Base-by-base conservation (phyloP, 2,113 vertebrate genomes). In the Ornithorhynchus anatinus region DNA sequence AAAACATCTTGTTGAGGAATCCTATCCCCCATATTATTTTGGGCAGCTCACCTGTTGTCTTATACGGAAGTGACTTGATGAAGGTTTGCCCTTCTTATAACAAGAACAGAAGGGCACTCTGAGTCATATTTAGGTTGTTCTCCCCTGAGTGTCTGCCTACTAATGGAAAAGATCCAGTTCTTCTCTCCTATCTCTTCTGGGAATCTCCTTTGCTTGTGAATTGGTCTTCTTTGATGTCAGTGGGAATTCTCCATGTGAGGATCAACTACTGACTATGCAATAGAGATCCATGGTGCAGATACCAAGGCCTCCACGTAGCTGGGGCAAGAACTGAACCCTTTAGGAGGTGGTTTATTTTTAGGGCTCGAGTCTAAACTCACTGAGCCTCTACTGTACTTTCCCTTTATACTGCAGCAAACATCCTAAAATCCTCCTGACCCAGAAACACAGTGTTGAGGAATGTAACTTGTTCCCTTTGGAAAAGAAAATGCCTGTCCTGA, bases 71-170 rank as follows among this genome's bases (percentile, higher is more conserved):
- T 61, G 68, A 56, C 38, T 39, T 20, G 76, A 61, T 39, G 51
- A 29, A 66, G 56, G 36, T 76, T 72, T 50, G 25, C 25, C 63
- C 14, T 15, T 20, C 63, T 57, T 65, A 32, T 52, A 44, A 37
- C 38, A 80, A 43, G 63, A 38, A 40, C 14, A 69, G 53, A 42
- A 29, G 52, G 10, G n/a, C 44, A 56, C 40, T 77, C 35, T 84
- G 79, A 73, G 22, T 87, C 48, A 73, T 7, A 17, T 63, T 80
- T 25, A 29, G 35, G n/a, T 53, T 53, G 23, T 22, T 76, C 15
- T 61, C 61, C 47, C 54, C 35, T 44, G 50, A 64, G 10, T 16
- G 14, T 29, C 13, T 23, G 42, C 51, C 53, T 40, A 23, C 7
- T 48, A 50, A 17, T 8, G 51, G 56, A 79, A 73, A 56, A 54